These are phyloP conservation scores for Conus betulinus DNA, from an alignment of 1,140 invertebrate genomes.

Conservation along the genomic window DNA sequence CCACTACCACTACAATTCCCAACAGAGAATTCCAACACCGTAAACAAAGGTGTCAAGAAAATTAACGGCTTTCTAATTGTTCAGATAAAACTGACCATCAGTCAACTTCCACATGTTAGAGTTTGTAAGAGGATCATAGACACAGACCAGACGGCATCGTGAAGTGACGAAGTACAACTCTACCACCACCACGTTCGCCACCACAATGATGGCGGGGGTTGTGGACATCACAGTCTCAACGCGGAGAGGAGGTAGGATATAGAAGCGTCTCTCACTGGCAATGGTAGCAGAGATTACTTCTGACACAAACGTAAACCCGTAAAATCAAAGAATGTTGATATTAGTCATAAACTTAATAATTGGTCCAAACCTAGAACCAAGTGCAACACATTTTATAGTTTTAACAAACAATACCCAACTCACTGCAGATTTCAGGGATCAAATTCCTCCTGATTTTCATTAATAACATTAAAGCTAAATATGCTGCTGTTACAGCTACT, in stretches of 20 bases:
- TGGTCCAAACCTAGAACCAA: constrained; percentile 9
- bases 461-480: too few relatives aligned
- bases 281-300: constrained; percentile 13
- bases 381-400: background rate
- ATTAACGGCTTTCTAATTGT: background rate
- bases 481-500: too few relatives aligned
- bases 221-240: constrained; percentile 16
- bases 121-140: background rate
- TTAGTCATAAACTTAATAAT: background rate
- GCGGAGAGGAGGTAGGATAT: constrained; percentile 23
- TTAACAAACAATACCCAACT: too few relatives aligned
- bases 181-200: background rate
- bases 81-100: background rate
- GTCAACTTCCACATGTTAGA: background rate
- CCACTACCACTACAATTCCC: background rate
- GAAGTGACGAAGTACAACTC: constrained; percentile 8
- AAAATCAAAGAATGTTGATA: background rate
- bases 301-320: constrained; percentile 3
- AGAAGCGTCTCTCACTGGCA: constrained; percentile 30
- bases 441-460: too few relatives aligned
- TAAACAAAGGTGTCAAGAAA: background rate
- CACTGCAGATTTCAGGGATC: too few relatives aligned
- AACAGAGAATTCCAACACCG: background rate
- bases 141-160: background rate
- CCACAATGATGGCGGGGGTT: constrained; percentile 9